Evolutionary conservation across 2,888 invertebrate species (phyloP).

Genomic region (Mactromeris polynyma): DNA sequence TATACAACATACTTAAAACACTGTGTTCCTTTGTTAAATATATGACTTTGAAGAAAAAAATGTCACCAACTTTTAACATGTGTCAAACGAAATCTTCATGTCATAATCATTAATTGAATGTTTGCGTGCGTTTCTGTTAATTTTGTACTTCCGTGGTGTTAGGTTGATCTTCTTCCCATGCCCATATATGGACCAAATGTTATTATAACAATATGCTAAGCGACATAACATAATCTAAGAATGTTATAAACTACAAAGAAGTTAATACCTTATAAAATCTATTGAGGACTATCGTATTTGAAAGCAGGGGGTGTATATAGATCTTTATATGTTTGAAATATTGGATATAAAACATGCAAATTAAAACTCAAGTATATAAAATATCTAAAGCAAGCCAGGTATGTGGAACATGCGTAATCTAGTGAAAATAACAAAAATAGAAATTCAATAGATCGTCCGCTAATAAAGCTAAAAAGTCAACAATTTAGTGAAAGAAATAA

Average conservation of each 20-base stretch:
- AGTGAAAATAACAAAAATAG: too few species aligned
- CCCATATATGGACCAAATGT: background rate
- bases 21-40: too few species aligned
- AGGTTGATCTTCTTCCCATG: background rate
- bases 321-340: background rate
- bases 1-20: too few species aligned
- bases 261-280: background rate
- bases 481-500: too few species aligned
- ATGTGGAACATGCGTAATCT: background rate
- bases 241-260: slow-evolving; percentile 16
- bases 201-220: background rate
- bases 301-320: background rate
- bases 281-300: background rate
- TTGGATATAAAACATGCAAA: background rate
- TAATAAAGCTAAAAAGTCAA: too few species aligned
- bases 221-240: slow-evolving; percentile 1
- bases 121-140: background rate
- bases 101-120: background rate
- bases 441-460: too few species aligned
- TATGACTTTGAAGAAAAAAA: too few species aligned
- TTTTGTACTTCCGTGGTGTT: background rate
- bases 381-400: background rate
- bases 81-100: too few species aligned
- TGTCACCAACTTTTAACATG: too few species aligned
- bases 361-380: background rate